A percentile compares a stretch with the other conserved stretches of the same genome.
Evolutionary conservation across 2,888 invertebrate species (phyloP).

Genomic region (Pseudanteris insignis): DNA sequence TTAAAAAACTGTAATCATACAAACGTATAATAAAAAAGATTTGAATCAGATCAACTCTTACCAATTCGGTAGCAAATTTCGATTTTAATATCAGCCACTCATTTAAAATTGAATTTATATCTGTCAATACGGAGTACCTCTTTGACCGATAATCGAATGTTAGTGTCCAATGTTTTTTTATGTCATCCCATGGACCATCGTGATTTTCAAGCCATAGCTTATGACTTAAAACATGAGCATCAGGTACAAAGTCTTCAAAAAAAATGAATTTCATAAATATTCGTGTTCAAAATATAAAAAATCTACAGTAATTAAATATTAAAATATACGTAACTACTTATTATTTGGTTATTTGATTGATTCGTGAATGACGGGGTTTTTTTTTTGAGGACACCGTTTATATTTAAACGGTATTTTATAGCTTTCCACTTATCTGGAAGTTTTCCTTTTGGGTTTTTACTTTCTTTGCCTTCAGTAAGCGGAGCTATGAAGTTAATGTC

Average conservation of each 20-base stretch:
- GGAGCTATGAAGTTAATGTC: neutral
- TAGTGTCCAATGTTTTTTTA: neutral
- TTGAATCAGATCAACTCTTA: neutral
- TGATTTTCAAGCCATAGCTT: neutral
- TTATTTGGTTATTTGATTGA: too few relatives aligned
- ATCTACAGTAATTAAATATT: too few relatives aligned
- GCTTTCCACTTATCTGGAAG: neutral
- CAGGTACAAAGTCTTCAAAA: too few relatives aligned
- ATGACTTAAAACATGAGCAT: too few relatives aligned
- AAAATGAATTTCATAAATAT: too few relatives aligned
- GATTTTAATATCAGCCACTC: neutral
- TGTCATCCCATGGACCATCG: neutral
- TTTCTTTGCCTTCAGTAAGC: neutral
- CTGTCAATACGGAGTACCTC: neutral
- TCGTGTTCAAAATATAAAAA: too few relatives aligned
- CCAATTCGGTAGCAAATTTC: neutral
- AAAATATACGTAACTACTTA: too few relatives aligned
- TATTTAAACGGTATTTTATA: neutral
- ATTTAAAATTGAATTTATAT: neutral
- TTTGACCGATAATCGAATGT: neutral
- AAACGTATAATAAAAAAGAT: too few relatives aligned
- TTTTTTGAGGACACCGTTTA: neutral
- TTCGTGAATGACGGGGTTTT: too few relatives aligned
- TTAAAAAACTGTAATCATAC: too few relatives aligned
- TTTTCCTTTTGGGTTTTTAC: conserved; percentile 1